Evolutionary conservation across 2,113 vertebrate genomes (phyloP), one percentile per base, ranked within the genome.

Genomic region (Festucalex cinctus): DNA sequence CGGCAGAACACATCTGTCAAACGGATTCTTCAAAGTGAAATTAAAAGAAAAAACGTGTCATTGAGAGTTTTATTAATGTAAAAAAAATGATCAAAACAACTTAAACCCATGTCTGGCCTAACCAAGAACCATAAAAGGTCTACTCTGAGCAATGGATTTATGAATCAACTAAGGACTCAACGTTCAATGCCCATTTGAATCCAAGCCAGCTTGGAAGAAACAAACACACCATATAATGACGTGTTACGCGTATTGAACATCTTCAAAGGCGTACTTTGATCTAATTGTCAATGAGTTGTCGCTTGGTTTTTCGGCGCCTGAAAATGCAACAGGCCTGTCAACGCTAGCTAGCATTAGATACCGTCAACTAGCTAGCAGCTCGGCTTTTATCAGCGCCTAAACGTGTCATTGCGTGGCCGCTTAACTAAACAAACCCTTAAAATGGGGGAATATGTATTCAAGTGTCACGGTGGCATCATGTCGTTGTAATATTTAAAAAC

Each of bases 281-380:
- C 8, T 19, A 28, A 44, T 43, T 53, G 14, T 35, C 1, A 17
- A 14, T 16, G 16, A 59, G 56, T 49, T 66, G 61, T 44, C 79
- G 80, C 74, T 70, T 83, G 2, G 73, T 71, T 75, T 80, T 58
- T 46, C 39, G 12, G 24, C 2, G 24, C 4, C 69, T 67, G 77
- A 82, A 78, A 79, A 79, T 81, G 83, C 84, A 86, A 84, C 78
- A 84, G 85, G 88, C 85, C 87, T 74, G 81, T 73, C 79, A 84
- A 49, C 37, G 64, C 61, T 12, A 68, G 82, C 83, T 86, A 83
- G 46, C 78, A 44, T 44, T 57, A 75, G 83, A 82, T 78, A 69
- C 70, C 51, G 37, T 65, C 74, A 74, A 64, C 78, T 63, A 63
- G 68, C 65, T 62, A 54, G 28, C n/a, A 19, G 63, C 41, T 60